Evolutionary conservation across 2,113 vertebrate genomes (phyloP), one percentile per base, ranked within the genome.

Genomic region (Poicephalus gulielmi): DNA sequence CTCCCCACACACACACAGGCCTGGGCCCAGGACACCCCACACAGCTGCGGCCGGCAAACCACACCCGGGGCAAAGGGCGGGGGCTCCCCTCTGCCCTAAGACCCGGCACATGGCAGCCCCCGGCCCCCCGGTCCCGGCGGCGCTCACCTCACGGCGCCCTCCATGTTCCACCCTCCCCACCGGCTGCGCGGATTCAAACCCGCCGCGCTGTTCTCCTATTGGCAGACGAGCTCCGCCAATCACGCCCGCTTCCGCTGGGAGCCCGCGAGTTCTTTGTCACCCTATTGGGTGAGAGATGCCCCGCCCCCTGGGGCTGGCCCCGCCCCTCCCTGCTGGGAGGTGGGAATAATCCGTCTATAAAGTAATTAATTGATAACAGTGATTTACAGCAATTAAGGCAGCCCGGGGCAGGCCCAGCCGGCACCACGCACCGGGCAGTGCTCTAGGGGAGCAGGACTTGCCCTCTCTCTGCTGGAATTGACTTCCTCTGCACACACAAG

Each of bases 231-330:
- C n/a, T 41, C 33, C 19, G 4, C 70, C 91, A 79, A 59, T 71
- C 71, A 3, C 44, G 5, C 1, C 10, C 19, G 41, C 31, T 25
- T 25, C 49, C 49, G 13, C 57, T 6, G 4, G 3, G 4, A 33
- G 7, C 13, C 23, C 1, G 30, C 59, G 9, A 43, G 28, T 3
- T 10, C 14, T 1, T 1, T 3, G 0, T 1, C 53, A 33, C 5
- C 11, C 67, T 23, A 69, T 35, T 69, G 67, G 67, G 15, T 27
- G 35, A 24, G 53, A 18, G 18, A 11, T 11, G 60, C 35, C 33
- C 18, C 55, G 33, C 49, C 49, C 49, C 7, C 49, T 24, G 24
- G 49, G 49, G 23, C 49, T 49, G 49, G 25, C 50, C 30, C 53
- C 53, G 5, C 53, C 30, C 30, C 53, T 19, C 30, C 28, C 27